Evolutionary conservation across 2,113 vertebrate species (phyloP).

Genomic region (Salvelinus fontinalis): DNA sequence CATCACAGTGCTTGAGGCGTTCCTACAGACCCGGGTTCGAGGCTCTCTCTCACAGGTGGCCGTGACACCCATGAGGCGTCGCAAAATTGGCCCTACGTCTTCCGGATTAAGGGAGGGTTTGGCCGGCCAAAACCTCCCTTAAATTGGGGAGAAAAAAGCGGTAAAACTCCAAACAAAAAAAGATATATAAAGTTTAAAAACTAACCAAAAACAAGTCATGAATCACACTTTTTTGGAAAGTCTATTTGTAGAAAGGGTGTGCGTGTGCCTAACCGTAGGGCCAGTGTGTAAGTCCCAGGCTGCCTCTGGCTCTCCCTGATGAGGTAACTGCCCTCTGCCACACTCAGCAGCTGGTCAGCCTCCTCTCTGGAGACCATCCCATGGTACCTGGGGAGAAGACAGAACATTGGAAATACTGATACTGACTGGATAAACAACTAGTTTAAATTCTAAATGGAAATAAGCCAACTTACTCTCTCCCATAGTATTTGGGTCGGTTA

Average conservation of each 20-base stretch:
- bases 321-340: conserved; percentile 97
- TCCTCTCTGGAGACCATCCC: conserved; percentile 98
- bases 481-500: conserved; percentile 97
- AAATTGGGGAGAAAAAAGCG: too few relatives aligned
- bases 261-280: conserved; percentile 80
- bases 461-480: conserved; percentile 91
- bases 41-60: too few relatives aligned
- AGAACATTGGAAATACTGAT: background rate
- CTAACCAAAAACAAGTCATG: too few relatives aligned
- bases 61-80: too few relatives aligned
- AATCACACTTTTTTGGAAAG: too few relatives aligned
- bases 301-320: conserved; percentile 98
- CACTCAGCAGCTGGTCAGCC: conserved; percentile 90
- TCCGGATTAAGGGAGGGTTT: too few relatives aligned
- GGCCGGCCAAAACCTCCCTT: too few relatives aligned
- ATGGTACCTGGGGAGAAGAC: conserved; percentile 80
- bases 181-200: too few relatives aligned
- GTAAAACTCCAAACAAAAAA: too few relatives aligned
- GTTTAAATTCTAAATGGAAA: background rate
- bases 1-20: too few relatives aligned
- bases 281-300: conserved; percentile 95
- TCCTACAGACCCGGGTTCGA: too few relatives aligned
- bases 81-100: too few relatives aligned
- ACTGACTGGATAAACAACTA: background rate
- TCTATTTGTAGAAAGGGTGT: background rate